Base-by-base conservation (phyloP, 2,113 vertebrate species). In the Hemiscyllium ocellatum region DNA sequence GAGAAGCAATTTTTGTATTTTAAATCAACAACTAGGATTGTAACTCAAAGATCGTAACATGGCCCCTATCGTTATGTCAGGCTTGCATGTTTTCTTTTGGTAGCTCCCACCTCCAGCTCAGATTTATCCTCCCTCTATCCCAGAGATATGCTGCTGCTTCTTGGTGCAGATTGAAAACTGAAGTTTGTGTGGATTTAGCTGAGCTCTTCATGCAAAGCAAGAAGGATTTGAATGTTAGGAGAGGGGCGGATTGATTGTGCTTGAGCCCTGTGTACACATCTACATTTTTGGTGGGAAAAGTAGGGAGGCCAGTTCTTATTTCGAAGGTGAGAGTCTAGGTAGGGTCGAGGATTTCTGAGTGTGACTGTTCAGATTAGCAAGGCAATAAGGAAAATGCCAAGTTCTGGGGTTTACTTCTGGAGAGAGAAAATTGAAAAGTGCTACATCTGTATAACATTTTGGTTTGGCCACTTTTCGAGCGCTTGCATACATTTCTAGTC, bases 1-100 rank as follows among this genome's bases (percentile, higher is more conserved):
- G 97, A 99, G 97, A 50, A 0, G 0, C 33, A 15, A 91, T 96
- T 96, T 96, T 26, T 96, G 96, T 96, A 78, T 90, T 4, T 96
- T 96, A 96, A 93, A 3, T 95, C 78, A 37, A 42, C 80, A 20
- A 17, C 42, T 83, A 19, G 29, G 19, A 20, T 83, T 80, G 33
- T 8, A 65, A 56, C 2, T 26, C 52, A 13, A 61, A 33, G 26
- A 1, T 89, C 29, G 4, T n/a, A 65, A 17, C 52, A 1, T 13
- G 5, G 29, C 26, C 29, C n/a, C 87, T 1, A 15, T 61, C 87
- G 61, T 65, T 29, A 33, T 29, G 26, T n/a, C 26, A 33, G 52
- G 26, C 20, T 52, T 87, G 85, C 42, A 22, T 87, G 47, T 52
- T 87, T 24, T 52, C 47, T 29, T 52, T 87, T 10, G 85, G 76